phyloP scores from a whole-genome alignment of 2,888 invertebrate genomes.

The Scaptomyza parva region DNA sequence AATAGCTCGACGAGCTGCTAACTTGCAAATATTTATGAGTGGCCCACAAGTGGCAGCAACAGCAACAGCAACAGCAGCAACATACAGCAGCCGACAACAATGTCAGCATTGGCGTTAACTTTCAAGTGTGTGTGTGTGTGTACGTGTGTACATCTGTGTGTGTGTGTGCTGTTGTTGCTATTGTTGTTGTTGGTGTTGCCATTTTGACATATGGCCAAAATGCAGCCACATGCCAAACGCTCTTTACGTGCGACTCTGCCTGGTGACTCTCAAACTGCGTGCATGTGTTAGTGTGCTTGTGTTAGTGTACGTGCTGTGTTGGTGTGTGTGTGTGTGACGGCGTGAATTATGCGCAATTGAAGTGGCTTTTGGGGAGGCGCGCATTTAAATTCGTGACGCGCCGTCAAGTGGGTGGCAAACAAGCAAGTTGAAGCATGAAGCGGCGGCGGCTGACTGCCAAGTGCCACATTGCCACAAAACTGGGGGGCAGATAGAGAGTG shows the following conservation, averaged over 20 bases:
- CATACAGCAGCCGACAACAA: constrained; percentile 57
- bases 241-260: constrained; percentile 53
- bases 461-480: constrained; percentile 10
- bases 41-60: constrained; percentile 76
- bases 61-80: constrained; percentile 35
- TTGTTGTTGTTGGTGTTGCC: constrained; percentile 67
- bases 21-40: constrained; percentile 81
- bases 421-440: constrained; percentile 52
- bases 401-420: constrained; percentile 79
- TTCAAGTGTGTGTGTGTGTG: constrained; percentile 38
- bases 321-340: constrained; percentile 45
- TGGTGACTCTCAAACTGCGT: constrained; percentile 11
- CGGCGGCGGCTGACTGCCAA: constrained; percentile 18
- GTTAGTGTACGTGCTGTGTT: constrained; percentile 28
- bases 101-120: constrained; percentile 65
- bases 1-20: constrained; percentile 81
- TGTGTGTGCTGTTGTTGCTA: not conserved
- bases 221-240: constrained; percentile 76
- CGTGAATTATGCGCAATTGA: constrained; percentile 79
- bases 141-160: not conserved
- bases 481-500: too few species aligned
- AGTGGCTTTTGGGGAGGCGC: constrained; percentile 74
- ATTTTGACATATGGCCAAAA: constrained; percentile 80
- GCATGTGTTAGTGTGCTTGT: constrained; percentile 19
- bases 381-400: constrained; percentile 77